These are phyloP conservation scores for Phoxinus dragarum DNA, from an alignment of 2,797 vertebrate genomes.

Conservation along the genomic window DNA sequence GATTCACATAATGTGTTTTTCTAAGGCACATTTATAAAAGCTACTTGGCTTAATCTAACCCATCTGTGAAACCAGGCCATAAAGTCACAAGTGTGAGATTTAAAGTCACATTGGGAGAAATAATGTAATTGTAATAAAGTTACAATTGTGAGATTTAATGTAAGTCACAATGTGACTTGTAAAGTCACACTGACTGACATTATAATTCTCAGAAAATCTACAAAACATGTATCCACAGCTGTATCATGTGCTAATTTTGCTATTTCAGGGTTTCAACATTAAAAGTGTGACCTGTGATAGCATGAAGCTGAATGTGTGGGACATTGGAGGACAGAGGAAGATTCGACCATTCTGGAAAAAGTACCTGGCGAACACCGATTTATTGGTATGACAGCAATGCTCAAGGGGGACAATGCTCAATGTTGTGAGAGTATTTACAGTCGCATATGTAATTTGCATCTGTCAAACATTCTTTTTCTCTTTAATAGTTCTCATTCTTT, in stretches of 20 bases:
- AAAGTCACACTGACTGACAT: background rate
- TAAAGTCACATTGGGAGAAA: background rate
- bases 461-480: background rate
- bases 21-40: no score
- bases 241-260: background rate
- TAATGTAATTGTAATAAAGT: background rate
- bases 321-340: constrained; percentile 90
- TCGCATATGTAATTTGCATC: background rate
- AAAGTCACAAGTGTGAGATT: background rate
- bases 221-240: background rate
- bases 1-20: no score
- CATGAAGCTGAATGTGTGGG: constrained; percentile 91
- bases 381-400: constrained; percentile 79
- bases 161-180: background rate
- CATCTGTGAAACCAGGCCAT: no score
- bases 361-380: constrained; percentile 89
- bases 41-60: no score
- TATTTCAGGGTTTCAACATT: constrained; percentile 87
- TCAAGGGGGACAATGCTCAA: background rate
- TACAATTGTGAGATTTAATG: background rate
- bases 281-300: constrained; percentile 87
- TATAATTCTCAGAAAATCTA: background rate
- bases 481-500: background rate
- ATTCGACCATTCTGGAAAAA: constrained; percentile 91
- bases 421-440: background rate